Conservation (phyloP, 1,140 invertebrate genomes). For the Neodiprion lecontei region DNA sequence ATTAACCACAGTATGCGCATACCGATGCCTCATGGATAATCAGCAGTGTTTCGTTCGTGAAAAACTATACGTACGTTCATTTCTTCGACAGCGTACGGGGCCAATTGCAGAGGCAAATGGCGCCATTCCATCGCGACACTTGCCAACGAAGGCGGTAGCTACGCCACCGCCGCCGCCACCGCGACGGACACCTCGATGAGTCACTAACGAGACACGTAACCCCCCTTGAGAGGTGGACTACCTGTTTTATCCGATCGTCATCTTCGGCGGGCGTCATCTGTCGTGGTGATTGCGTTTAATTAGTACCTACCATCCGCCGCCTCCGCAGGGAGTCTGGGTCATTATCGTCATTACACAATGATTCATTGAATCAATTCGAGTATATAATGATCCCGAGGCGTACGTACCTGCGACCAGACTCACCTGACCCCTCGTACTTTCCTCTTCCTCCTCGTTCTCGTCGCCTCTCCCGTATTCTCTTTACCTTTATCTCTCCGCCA, state of each 20-base stretch:
- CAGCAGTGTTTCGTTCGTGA: no score
- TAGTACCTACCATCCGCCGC: not conserved
- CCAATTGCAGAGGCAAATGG: no score
- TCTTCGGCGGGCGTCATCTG: conserved; percentile 6
- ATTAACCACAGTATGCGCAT: no score
- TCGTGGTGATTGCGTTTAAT: conserved; percentile 1
- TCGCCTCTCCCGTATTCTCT: no score
- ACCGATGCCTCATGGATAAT: no score
- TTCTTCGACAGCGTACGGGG: no score
- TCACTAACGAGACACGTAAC: conserved; percentile 4
- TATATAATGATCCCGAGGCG: not conserved
- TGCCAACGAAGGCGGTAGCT: not conserved
- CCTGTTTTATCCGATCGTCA: conserved; percentile 7
- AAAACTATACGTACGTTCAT: no score
- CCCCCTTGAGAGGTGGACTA: not conserved
- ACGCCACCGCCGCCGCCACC: not conserved
- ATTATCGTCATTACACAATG: conserved; percentile 1
- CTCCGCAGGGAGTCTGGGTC: not conserved
- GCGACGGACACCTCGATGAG: not conserved
- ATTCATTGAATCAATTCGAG: not conserved
- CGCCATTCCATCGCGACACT: not conserved
- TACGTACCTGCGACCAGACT: not conserved
- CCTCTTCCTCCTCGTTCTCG: no score
- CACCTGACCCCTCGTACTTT: not conserved
- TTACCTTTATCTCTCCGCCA: no score